Percentiles rank a stretch among this genome's conserved stretches.
phyloP scores from a whole-genome alignment of 2,113 vertebrate genomes.

The Tetrao urogallus region DNA sequence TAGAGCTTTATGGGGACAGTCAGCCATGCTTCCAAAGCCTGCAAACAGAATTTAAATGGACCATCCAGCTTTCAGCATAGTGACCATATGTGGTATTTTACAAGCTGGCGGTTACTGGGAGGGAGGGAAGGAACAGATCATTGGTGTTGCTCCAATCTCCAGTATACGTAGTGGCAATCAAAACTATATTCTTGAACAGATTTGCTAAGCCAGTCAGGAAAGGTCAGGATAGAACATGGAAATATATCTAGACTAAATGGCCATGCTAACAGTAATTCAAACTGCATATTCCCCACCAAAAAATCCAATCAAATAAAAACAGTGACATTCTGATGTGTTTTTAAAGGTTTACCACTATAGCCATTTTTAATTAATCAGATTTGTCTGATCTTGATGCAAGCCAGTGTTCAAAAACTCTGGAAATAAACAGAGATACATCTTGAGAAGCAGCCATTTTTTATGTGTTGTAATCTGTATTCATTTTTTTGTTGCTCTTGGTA shows the following conservation, averaged over 20 bases:
- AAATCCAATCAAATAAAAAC: conserved; percentile 15
- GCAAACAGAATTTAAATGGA: conserved; percentile 29
- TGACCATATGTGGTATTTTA: not conserved
- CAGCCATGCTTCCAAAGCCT: not conserved
- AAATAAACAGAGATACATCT: not conserved
- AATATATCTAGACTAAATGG: not conserved
- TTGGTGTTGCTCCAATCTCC: not conserved
- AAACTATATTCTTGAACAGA: not conserved
- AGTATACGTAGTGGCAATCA: not conserved
- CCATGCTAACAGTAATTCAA: not conserved
- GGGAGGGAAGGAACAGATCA: not conserved
- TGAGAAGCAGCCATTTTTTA: not conserved
- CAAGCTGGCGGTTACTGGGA: not conserved
- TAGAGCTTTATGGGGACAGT: not conserved
- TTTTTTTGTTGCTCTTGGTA: not conserved
- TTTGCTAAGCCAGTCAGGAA: not conserved
- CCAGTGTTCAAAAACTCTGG: not conserved
- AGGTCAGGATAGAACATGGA: not conserved
- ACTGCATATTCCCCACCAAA: not conserved
- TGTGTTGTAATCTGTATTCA: not conserved
- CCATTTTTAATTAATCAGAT: not conserved
- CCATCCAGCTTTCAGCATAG: conserved; percentile 6
- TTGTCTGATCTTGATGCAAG: not conserved
- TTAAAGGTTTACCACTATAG: not conserved
- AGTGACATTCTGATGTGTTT: not conserved